Evolutionary conservation across 2,888 invertebrate species (phyloP).

Genomic region (Agriotes lineatus): DNA sequence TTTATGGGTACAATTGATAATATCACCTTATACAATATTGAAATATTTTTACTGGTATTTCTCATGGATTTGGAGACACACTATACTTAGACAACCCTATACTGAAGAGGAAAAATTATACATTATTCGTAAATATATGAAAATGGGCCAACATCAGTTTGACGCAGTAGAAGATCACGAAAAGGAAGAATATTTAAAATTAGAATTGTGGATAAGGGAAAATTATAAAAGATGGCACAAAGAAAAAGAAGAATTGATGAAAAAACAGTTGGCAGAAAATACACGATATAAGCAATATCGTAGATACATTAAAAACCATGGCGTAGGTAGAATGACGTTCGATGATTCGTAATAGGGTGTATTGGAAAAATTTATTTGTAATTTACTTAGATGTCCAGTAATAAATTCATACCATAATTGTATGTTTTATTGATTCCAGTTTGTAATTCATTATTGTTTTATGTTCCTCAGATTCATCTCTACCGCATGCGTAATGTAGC

Average conservation of each 20-base stretch:
- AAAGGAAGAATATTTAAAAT: conserved; percentile 78
- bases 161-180: conserved; percentile 81
- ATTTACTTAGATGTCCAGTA: neutral
- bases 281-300: conserved; percentile 90
- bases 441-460: neutral
- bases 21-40: conserved; percentile 81
- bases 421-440: neutral
- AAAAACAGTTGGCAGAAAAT: conserved; percentile 87
- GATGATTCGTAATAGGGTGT: conserved; percentile 75
- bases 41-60: conserved; percentile 81
- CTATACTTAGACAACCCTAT: conserved; percentile 79
- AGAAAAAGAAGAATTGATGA: conserved; percentile 86
- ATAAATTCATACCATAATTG: neutral
- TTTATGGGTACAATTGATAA: conserved; percentile 85
- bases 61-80: conserved; percentile 87
- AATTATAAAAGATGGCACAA: conserved; percentile 85
- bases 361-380: neutral
- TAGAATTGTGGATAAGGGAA: conserved; percentile 86
- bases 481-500: too few relatives aligned
- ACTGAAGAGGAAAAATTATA: conserved; percentile 87
- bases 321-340: conserved; percentile 91
- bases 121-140: conserved; percentile 84
- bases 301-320: conserved; percentile 91
- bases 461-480: too few relatives aligned
- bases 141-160: conserved; percentile 78